phyloP scores from a whole-genome alignment of 64 coral and sea anemone genomes.

The Acropora tenuis region DNA sequence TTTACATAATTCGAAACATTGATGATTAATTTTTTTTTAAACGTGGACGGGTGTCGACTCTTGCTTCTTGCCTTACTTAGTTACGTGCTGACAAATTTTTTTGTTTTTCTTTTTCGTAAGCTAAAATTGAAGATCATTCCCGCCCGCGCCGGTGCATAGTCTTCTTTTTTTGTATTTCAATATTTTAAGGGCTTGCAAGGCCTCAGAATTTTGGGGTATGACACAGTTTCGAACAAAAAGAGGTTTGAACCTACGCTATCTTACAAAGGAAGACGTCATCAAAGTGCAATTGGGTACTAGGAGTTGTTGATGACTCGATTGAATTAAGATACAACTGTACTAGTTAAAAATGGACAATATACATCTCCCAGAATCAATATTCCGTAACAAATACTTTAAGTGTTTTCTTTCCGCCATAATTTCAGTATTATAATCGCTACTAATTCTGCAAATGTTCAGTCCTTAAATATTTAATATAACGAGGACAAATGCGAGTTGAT shows the following conservation, averaged over 20 bases:
- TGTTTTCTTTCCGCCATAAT: background rate
- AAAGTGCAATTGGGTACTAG: background rate
- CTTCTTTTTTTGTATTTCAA: too few relatives aligned
- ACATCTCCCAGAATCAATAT: slow-evolving; percentile 1
- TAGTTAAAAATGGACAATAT: background rate
- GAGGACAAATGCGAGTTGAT: background rate
- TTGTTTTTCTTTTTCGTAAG: background rate
- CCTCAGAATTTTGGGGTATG: background rate
- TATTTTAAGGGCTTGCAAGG: too few relatives aligned
- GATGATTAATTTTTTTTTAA: background rate
- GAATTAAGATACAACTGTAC: background rate
- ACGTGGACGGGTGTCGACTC: background rate
- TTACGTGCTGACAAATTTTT: background rate
- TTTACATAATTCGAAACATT: background rate
- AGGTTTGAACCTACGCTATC: background rate
- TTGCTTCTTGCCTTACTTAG: background rate
- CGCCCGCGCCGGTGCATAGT: too few relatives aligned
- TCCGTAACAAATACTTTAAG: background rate
- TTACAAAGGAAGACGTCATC: background rate
- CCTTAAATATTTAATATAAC: background rate
- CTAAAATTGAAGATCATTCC: background rate
- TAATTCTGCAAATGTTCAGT: background rate
- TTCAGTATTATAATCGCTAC: background rate
- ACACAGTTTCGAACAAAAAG: background rate
- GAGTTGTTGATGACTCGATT: background rate